These are phyloP conservation scores for Lacerta viridis DNA, from an alignment of 2,797 vertebrate species.

Conservation along the genomic window DNA sequence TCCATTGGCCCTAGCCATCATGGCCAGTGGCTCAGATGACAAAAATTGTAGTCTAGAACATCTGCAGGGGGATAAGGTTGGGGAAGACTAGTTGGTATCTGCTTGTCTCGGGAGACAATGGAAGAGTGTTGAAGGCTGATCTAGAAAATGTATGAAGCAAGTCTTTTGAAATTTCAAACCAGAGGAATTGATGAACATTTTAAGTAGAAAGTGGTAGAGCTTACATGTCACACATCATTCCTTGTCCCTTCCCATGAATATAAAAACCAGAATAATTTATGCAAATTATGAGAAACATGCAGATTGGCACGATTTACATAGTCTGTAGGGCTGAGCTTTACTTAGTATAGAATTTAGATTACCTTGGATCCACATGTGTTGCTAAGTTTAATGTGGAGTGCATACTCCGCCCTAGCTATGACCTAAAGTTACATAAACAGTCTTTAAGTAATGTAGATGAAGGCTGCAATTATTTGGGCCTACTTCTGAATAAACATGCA, in stretches of 20 bases:
- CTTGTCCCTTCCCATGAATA: background rate
- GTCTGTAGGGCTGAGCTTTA: background rate
- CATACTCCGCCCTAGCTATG: background rate
- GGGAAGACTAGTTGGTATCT: too few species aligned
- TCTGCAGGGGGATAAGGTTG: too few species aligned
- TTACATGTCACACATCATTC: too few species aligned
- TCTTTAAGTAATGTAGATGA: background rate
- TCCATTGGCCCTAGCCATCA: too few species aligned
- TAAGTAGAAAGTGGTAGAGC: too few species aligned
- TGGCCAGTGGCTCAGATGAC: too few species aligned
- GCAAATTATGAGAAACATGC: background rate
- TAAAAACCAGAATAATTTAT: background rate
- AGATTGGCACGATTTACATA: background rate
- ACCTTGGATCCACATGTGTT: background rate
- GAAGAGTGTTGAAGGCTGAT: background rate
- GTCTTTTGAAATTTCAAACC: background rate
- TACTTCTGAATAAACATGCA: background rate
- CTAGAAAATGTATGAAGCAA: background rate
- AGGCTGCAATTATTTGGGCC: background rate
- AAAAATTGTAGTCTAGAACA: too few species aligned
- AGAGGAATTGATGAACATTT: background rate
- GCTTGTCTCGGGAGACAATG: background rate
- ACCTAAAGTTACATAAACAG: background rate
- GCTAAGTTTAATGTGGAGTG: background rate
- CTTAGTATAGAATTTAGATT: background rate